phyloP scores from a whole-genome alignment of 2,113 vertebrate genomes.

The Physeter macrocephalus region DNA sequence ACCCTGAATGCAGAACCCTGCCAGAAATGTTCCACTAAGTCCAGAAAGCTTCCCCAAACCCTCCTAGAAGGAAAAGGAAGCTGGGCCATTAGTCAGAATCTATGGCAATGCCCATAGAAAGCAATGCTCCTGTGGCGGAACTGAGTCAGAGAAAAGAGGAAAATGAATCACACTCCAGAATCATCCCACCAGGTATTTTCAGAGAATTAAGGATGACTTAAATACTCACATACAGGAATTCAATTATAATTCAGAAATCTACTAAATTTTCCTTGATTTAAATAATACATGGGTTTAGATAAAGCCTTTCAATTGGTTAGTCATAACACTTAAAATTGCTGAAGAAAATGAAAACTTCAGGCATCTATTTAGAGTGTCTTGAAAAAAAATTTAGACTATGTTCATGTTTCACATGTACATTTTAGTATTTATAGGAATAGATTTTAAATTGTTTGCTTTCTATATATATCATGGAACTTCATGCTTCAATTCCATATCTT shows the following conservation, averaged over 20 bases:
- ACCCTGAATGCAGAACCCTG: neutral
- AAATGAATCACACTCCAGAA: neutral
- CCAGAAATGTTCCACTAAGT: neutral
- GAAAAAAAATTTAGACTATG: neutral
- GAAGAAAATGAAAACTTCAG: conserved; percentile 13
- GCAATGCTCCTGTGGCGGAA: neutral
- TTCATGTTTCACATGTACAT: neutral
- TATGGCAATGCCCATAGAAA: neutral
- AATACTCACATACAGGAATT: neutral
- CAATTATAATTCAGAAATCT: neutral
- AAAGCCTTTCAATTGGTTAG: neutral
- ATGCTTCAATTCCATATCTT: neutral
- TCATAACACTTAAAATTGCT: conserved; percentile 24
- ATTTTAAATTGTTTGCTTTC: conserved; percentile 15
- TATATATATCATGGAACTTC: neutral
- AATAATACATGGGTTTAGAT: conserved; percentile 2
- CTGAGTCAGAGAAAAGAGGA: neutral
- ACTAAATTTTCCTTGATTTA: conserved; percentile 18
- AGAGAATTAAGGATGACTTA: conserved; percentile 21
- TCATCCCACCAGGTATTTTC: conserved; percentile 3
- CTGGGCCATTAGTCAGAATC: neutral
- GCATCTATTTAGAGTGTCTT: conserved; percentile 19
- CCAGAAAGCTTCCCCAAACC: neutral
- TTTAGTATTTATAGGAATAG: neutral
- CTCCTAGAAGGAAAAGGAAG: neutral